A percentile compares a stretch with the other conserved stretches of the same genome.
These are phyloP conservation scores for Graptemys geographica DNA, from an alignment of 2,797 vertebrate species.

Conservation along the genomic window DNA sequence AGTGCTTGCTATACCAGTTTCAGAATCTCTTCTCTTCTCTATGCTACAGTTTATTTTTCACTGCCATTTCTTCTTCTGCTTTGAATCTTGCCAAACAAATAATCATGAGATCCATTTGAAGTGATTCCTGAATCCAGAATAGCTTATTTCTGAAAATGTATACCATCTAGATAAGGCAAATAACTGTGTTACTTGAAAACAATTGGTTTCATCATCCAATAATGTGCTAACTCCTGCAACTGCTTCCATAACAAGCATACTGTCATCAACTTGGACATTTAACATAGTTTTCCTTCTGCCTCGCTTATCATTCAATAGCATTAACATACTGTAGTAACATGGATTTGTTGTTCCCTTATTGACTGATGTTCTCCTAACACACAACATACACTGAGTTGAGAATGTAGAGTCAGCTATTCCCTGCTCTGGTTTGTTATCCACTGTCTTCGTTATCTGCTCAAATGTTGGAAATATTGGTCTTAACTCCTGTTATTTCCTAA, in stretches of 20 bases:
- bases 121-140: background rate
- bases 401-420: background rate
- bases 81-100: background rate
- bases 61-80: background rate
- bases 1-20: background rate
- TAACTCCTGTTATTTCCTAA: background rate
- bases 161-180: too few relatives aligned
- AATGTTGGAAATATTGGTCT: background rate
- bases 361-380: background rate
- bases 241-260: background rate
- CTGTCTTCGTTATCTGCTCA: fast-evolving
- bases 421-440: background rate
- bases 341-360: background rate
- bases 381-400: background rate
- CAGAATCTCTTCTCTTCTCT: background rate
- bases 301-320: background rate
- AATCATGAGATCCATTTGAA: background rate
- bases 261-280: background rate
- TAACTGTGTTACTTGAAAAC: background rate
- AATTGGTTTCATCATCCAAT: background rate
- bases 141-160: background rate
- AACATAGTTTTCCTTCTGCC: background rate
- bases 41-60: background rate
- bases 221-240: background rate
- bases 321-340: background rate